Conservation (phyloP, 2,888 invertebrate genomes). For the Athripsodes cinereus region DNA sequence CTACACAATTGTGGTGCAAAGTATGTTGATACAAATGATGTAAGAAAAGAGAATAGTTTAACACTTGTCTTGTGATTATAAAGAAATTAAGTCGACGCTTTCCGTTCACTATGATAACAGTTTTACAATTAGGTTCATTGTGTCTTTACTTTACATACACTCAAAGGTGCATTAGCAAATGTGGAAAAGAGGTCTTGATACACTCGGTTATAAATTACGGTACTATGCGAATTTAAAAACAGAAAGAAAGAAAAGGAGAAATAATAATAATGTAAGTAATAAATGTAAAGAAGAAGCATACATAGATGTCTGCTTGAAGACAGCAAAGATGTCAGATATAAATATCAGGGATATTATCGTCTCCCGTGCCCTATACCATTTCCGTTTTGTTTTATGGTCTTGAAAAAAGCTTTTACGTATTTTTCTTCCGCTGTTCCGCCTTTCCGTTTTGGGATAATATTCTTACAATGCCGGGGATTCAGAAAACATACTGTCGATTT, state of each 20-base stretch:
- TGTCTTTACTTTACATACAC: too few relatives aligned
- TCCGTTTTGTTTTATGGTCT: slow-evolving; percentile 27
- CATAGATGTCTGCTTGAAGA: slow-evolving; percentile 12
- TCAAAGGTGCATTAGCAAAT: too few relatives aligned
- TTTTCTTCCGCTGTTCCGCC: slow-evolving; percentile 18
- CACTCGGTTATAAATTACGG: not conserved
- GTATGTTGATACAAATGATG: too few relatives aligned
- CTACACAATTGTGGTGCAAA: too few relatives aligned
- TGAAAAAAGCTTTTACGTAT: slow-evolving; percentile 23
- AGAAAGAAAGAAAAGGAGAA: not conserved
- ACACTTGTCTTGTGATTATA: too few relatives aligned
- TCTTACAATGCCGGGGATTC: slow-evolving; percentile 20
- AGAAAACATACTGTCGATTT: slow-evolving; percentile 24
- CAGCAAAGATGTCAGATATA: slow-evolving; percentile 25
- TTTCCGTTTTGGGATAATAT: slow-evolving; percentile 20
- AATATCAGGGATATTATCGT: slow-evolving; percentile 27
- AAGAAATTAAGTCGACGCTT: too few relatives aligned
- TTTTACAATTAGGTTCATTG: too few relatives aligned
- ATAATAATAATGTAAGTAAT: not conserved
- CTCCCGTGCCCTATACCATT: slow-evolving; percentile 21
- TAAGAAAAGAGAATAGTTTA: too few relatives aligned
- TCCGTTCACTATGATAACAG: too few relatives aligned
- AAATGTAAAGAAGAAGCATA: not conserved
- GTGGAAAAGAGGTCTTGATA: not conserved
- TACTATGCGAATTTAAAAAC: not conserved